phyloP scores from a whole-genome alignment of 2,888 invertebrate species.

The Drosophila maculinotata region DNA sequence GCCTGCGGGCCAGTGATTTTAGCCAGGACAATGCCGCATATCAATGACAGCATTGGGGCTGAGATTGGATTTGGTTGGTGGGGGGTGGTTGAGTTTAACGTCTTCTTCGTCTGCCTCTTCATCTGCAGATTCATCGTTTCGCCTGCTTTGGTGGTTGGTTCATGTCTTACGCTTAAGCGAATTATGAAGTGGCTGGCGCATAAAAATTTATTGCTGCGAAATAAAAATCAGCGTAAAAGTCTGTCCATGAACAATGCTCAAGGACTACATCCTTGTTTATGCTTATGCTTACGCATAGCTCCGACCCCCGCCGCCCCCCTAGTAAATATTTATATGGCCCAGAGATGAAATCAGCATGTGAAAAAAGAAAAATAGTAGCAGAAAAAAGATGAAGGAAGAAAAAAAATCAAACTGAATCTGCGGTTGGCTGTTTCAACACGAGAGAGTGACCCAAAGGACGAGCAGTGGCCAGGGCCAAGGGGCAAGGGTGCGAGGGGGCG shows the following conservation, averaged over 20 bases:
- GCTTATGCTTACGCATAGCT: conserved; percentile 9
- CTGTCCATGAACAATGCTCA: conserved; percentile 58
- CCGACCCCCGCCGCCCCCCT: neutral
- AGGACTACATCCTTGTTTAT: conserved; percentile 64
- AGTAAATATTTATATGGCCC: conserved; percentile 15
- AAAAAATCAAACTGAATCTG: conserved; percentile 57
- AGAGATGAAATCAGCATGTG: conserved; percentile 81
- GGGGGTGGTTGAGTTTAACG: conserved; percentile 2
- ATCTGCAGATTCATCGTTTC: neutral
- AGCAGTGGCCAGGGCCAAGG: conserved; percentile 26
- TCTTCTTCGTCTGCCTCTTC: conserved; percentile 10
- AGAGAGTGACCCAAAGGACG: conserved; percentile 22
- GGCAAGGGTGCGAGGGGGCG: neutral
- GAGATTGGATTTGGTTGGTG: neutral
- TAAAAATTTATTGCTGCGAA: conserved; percentile 84
- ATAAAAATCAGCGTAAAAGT: conserved; percentile 82
- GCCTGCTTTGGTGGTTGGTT: conserved; percentile 41
- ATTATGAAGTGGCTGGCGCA: conserved; percentile 83
- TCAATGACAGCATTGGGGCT: conserved; percentile 38
- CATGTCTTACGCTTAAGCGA: conserved; percentile 75
- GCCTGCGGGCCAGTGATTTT: conserved; percentile 62
- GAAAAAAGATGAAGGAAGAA: conserved; percentile 3
- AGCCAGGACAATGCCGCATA: conserved; percentile 40
- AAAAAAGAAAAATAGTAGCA: conserved; percentile 44
- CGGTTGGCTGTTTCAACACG: conserved; percentile 60